Base-by-base conservation (phyloP, 1,140 invertebrate genomes). In the Tenebrio molitor region DNA sequence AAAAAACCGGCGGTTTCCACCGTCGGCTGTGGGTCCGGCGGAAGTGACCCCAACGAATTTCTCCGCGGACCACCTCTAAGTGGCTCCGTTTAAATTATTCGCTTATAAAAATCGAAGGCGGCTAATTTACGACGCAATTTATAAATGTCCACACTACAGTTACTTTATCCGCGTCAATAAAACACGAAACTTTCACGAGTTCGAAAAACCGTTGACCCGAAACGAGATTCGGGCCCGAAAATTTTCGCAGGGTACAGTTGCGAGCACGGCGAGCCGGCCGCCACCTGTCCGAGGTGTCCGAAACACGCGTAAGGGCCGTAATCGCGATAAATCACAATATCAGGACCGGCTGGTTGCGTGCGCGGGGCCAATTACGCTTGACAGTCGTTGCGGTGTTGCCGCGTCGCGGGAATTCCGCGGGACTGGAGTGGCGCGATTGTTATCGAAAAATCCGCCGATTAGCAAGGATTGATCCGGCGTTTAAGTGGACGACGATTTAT, bases 111-210 rank as follows among this genome's bases (percentile, higher is more conserved):
- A 53, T 53, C 46, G 46, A 53, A 53, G 46, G 46, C 19, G 46
- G 46, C 16, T 53, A 23, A 53, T 53, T 53, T 53, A 53, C 19
- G 46, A 23, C 46, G 21, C 19, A 23, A 53, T 53, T 53, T 66
- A 17, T 66, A 66, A 66, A 66, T 66, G 63, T 66, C 29, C 21
- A 25, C 63, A 42, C 33, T 41, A 39, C 41, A 66, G 41, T 66
- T 39, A 66, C 41, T 66, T 66, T 66, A 66, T 62, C 12, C 16
- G 2, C 19, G 19, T 62, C 33, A 62, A 62, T 62, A 29, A 62
- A 25, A 62, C 23, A 62, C 23, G 33, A 10, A 21, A 66, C 33
- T 36, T 66, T 39, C 46, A 53, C 46, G 42, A 23, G 23, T 29
- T 39, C 36, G 50, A 29, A 29, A 50, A 58, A 29, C 6, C 23